A percentile compares a stretch with the other conserved stretches of the same genome.
These are phyloP conservation scores for Ostrea denselamellosa DNA, from an alignment of 1,140 invertebrate genomes.

Conservation along the genomic window DNA sequence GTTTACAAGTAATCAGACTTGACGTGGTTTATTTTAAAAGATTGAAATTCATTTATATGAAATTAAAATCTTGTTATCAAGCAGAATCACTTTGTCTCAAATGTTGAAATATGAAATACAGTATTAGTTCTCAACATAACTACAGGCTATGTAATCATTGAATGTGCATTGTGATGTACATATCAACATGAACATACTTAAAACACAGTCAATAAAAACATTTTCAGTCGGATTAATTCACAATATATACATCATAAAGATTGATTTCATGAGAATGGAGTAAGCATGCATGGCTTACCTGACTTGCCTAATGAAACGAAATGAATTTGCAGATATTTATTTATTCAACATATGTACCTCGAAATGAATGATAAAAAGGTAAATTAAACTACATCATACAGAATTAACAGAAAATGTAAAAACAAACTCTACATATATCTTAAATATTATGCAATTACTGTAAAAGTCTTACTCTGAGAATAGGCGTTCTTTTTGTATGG, in stretches of 20 bases:
- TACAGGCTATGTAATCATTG: too few relatives aligned
- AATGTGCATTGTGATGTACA: background rate
- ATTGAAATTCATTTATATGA: background rate
- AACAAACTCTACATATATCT: background rate
- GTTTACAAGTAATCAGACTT: background rate
- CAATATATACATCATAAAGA: background rate
- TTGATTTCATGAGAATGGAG: background rate
- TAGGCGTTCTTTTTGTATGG: conserved; percentile 72
- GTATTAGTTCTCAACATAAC: too few relatives aligned
- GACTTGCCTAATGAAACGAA: conserved; percentile 18
- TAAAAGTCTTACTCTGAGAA: conserved; percentile 66
- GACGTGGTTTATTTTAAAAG: background rate
- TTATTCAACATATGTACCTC: background rate
- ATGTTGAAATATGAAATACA: background rate
- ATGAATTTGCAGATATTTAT: background rate
- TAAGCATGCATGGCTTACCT: conserved; percentile 18
- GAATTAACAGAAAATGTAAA: background rate
- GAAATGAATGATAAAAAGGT: background rate
- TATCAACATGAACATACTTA: background rate
- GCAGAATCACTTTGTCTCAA: background rate
- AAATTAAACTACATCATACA: background rate
- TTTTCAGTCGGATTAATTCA: background rate
- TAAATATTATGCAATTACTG: background rate
- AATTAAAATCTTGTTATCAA: background rate
- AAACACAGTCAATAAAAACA: background rate